Percentiles rank a stretch among this genome's conserved stretches.
Conservation (phyloP, 2,113 vertebrate species). For the Phrynosoma blainvillii region DNA sequence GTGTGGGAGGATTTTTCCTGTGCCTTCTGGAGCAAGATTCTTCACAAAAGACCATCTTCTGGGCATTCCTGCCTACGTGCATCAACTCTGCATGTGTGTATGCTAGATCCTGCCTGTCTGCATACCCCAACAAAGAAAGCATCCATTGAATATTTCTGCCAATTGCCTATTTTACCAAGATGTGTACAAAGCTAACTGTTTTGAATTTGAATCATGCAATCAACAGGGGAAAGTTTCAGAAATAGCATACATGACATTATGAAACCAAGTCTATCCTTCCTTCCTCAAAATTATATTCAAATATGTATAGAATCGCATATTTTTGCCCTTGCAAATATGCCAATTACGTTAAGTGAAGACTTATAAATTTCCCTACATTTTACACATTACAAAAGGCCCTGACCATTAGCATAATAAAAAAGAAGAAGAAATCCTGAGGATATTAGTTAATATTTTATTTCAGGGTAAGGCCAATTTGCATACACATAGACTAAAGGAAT, state of each 20-base stretch:
- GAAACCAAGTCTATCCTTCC: slow-evolving; percentile 43
- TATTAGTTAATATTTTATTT: slow-evolving; percentile 51
- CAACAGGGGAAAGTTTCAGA: not conserved
- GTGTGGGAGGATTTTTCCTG: no score
- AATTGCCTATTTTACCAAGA: not conserved
- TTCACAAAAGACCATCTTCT: no score
- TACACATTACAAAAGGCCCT: slow-evolving; percentile 56
- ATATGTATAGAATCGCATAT: slow-evolving; percentile 31
- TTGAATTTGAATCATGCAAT: not conserved
- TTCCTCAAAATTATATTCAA: slow-evolving; percentile 51
- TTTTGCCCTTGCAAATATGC: slow-evolving; percentile 54
- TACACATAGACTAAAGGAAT: slow-evolving; percentile 45
- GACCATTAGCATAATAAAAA: slow-evolving; percentile 61
- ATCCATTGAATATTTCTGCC: not conserved
- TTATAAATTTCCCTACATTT: slow-evolving; percentile 59
- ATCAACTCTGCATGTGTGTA: no score
- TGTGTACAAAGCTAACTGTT: slow-evolving; percentile 8
- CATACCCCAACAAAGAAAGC: not conserved
- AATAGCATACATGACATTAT: slow-evolving; percentile 8
- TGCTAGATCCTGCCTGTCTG: no score
- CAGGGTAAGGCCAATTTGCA: slow-evolving; percentile 56
- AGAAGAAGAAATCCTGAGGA: slow-evolving; percentile 33
- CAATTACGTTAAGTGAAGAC: slow-evolving; percentile 53
- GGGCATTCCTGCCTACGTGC: no score
- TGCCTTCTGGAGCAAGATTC: no score